Base-by-base conservation (phyloP, 1,140 invertebrate genomes). In the Drosophila asahinai region DNA sequence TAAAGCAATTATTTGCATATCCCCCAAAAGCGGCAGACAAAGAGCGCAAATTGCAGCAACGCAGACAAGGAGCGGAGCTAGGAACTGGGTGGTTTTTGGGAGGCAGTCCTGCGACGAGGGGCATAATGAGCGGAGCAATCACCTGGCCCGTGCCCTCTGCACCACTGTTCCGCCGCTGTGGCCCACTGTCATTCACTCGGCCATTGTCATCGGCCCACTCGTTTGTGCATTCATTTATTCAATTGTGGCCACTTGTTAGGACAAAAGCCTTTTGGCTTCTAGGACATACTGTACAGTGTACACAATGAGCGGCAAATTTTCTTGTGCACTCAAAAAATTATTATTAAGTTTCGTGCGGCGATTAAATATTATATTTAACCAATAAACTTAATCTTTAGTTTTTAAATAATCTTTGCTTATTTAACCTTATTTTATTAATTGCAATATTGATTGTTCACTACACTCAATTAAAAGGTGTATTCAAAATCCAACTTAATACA, bases 1-100 rank as follows among this genome's bases (percentile, higher is more conserved):
- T 84, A 84, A 78, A 87, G 84, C 84, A 87, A 87, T 87, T 87
- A 87, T 87, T 89, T 87, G 84, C 84, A 87, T 87, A 89, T 79
- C 65, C 63, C 60, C 63, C 51, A 55, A 47, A 62, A 58, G 49
- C 48, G 55, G 66, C 71, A 59, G 66, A 87, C 84, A 87, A 87
- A 81, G 74, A 68, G 78, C 81, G 52, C 81, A 87, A 87, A 89
- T 87, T 87, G 77, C 84, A 84, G 66, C 25, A 30, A 9, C 36
- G 17, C 75, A 38, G 49, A 52, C 55, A 62, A 59, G 55, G 52
- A 15, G 40, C 17, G 47, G 19, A 47, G 42, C 38, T 63, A 49
- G 57, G 30, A 52, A 38, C 22, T 52, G 19, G 55, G 74, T 51
- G 43, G 12, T 40, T 25, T 65, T 48, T n/a, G 60, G 38, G 42